Evolutionary conservation across 2,888 invertebrate genomes (phyloP).

Genomic region (Drosophila affinis): DNA sequence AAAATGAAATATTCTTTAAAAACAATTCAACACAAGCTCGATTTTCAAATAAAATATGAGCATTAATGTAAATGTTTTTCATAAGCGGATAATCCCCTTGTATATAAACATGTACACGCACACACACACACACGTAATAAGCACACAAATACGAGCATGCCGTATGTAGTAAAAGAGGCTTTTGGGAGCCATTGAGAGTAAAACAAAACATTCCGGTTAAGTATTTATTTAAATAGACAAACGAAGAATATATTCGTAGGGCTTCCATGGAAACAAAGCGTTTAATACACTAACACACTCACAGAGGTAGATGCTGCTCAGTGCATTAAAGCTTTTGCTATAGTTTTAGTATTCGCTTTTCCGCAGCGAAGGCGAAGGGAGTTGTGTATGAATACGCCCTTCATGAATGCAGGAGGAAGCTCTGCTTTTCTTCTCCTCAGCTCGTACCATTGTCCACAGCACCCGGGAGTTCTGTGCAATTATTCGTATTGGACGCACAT

Average conservation of each 20-base stretch:
- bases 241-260: constrained; percentile 21
- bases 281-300: constrained; percentile 30
- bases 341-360: constrained; percentile 35
- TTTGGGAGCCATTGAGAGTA: constrained; percentile 6
- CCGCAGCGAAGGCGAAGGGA: constrained; percentile 53
- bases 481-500: constrained; percentile 65
- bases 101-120: constrained; percentile 10
- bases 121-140: not conserved
- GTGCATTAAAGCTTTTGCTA: constrained; percentile 4
- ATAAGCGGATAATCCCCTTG: constrained; percentile 34
- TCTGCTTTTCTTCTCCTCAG: constrained; percentile 20
- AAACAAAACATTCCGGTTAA: constrained; percentile 18
- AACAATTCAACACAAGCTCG: constrained; percentile 5
- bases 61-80: constrained; percentile 25
- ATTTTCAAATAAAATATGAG: constrained; percentile 6
- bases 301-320: constrained; percentile 2
- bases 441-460: constrained; percentile 19
- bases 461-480: constrained; percentile 56
- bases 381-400: constrained; percentile 40
- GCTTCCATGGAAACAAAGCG: constrained; percentile 28
- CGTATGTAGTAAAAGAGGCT: constrained; percentile 16
- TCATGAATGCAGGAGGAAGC: constrained; percentile 31
- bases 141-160: constrained; percentile 7
- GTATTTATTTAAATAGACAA: constrained; percentile 36
- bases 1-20: constrained; percentile 12